A percentile compares a stretch with the other conserved stretches of the same genome.
phyloP scores from a whole-genome alignment of 2,113 vertebrate species.

The Cariama cristata region DNA sequence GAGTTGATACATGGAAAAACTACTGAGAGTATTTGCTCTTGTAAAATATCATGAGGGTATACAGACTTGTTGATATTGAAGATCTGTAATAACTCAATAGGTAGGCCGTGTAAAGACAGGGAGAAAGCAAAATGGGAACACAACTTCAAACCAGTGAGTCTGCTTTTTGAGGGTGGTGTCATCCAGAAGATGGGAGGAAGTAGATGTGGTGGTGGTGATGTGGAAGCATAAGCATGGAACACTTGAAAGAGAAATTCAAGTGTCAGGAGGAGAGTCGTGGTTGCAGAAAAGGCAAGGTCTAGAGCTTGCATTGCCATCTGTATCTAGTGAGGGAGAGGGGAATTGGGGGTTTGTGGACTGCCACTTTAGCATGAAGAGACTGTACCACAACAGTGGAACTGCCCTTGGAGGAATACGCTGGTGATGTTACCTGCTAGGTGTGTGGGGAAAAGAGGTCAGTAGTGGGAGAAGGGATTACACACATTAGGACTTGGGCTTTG shows the following conservation, averaged over 20 bases:
- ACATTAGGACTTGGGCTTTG: neutral
- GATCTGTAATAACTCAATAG: neutral
- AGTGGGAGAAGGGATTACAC: neutral
- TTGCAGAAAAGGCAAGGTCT: neutral
- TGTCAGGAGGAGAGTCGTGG: neutral
- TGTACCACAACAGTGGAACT: neutral
- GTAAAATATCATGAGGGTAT: neutral
- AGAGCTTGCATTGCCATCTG: accelerated
- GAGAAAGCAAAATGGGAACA: neutral
- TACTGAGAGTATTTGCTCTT: neutral
- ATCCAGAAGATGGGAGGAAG: neutral
- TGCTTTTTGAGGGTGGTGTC: neutral
- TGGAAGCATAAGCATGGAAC: neutral
- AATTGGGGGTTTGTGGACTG: neutral
- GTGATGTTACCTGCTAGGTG: neutral
- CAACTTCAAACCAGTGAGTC: neutral
- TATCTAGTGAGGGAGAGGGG: neutral
- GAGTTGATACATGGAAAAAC: accelerated
- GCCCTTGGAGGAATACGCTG: neutral
- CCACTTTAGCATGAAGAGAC: neutral
- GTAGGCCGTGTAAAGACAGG: neutral
- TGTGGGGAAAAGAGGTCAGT: neutral
- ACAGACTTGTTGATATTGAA: neutral
- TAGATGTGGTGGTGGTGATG: neutral
- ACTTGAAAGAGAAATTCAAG: neutral